Base-by-base conservation (phyloP, 2,113 vertebrate genomes). In the Oxyruncus cristatus region DNA sequence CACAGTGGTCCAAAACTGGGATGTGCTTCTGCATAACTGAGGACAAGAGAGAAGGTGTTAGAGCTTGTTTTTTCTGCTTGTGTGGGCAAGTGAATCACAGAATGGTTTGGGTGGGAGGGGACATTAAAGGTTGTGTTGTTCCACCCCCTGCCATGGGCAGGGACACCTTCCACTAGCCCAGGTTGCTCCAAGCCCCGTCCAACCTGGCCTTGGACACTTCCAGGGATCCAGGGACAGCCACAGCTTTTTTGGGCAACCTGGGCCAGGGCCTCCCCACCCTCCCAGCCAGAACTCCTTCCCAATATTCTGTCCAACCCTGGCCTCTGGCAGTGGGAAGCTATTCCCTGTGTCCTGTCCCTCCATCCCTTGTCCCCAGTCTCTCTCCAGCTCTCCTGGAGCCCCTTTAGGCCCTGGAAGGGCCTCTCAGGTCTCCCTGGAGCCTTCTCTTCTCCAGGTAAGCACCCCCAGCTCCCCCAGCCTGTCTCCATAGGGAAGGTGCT, bases 201-300 rank as follows among this genome's bases (percentile, higher is more conserved):
- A 71, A 0, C 55, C 58, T 50, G 58, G 32, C 59, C 28, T 67
- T 11, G 52, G 23, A 3, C 27, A 26, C 23, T 74, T 0, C 32
- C 61, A 66, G 52, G 33, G 44, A 44, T 59, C 55, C 55, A 58
- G 68, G 50, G 27, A 15, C 33, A 59, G 44, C 27, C 59, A 11
- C 52, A 73, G 58, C 44, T 74, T 2, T 37, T 30, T 27, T 76
- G 62, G 20, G 10, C 30, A 67, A 11, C 32, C 35, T 21, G 52
- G 28, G 52, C 59, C 42, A 73, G 50, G 18, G 32, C 22, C 68
- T 74, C 0, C 0, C 23, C 24, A 12, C 20, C 10, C 53, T 67
- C 28, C 0, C 12, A 67, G 53, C 14, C 9, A 7, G 0, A 30
- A 75, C 46, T 75, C 0, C 33, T 59, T 61, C 28, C 39, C 53